A percentile compares a stretch with the other conserved stretches of the same genome.
phyloP scores from a whole-genome alignment of 2,888 invertebrate species.

The Gastracanthus pulcherrimus region DNA sequence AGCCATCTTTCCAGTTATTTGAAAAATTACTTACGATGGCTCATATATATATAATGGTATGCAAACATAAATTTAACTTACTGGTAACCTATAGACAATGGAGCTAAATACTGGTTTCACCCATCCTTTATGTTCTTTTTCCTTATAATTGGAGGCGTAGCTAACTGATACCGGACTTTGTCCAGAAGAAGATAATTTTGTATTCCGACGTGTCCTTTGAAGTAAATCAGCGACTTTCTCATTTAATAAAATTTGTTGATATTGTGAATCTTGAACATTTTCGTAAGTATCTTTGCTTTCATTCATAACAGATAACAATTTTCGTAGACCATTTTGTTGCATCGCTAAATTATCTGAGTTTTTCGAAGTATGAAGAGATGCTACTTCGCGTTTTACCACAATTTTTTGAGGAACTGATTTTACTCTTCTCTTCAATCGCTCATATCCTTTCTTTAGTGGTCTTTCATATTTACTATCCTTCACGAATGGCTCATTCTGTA shows the following conservation, averaged over 20 bases:
- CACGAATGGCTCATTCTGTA: too few species aligned
- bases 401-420: too few species aligned
- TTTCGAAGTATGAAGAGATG: neutral
- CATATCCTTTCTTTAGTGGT: too few species aligned
- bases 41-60: neutral
- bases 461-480: too few species aligned
- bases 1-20: too few species aligned
- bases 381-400: neutral
- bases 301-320: neutral
- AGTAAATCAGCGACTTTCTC: neutral
- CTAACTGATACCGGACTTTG: constrained; percentile 87
- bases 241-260: neutral
- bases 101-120: constrained; percentile 95
- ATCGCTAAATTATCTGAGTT: neutral
- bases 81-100: constrained; percentile 89
- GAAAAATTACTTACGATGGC: too few species aligned
- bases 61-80: constrained; percentile 61
- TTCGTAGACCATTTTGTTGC: neutral
- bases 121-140: constrained; percentile 84
- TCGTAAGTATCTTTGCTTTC: neutral
- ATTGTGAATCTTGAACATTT: neutral
- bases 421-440: too few species aligned
- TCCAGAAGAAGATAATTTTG: constrained; percentile 74
- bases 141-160: constrained; percentile 88
- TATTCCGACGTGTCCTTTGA: constrained; percentile 19